A percentile compares a stretch with the other conserved stretches of the same genome.
Evolutionary conservation across 2,113 vertebrate species (phyloP).

Genomic region (Cathartes aura): DNA sequence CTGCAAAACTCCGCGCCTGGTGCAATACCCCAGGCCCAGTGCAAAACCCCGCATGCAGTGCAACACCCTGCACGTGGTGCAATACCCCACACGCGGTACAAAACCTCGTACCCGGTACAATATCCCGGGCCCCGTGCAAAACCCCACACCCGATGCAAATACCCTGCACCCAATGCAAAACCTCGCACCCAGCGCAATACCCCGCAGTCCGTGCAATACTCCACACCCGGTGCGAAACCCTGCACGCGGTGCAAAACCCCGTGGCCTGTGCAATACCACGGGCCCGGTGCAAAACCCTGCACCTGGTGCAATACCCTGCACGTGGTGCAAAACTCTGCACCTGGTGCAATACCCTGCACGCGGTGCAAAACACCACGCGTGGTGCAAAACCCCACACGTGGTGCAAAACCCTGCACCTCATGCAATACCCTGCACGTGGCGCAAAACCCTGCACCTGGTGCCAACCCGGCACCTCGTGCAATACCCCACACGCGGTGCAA

Average conservation of each 20-base stretch:
- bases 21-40: background rate
- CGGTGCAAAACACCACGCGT: no score
- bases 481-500: rapidly evolving
- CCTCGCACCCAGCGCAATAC: rapidly evolving
- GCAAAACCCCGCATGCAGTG: background rate
- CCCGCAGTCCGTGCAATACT: rapidly evolving
- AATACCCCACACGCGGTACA: background rate
- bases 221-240: rapidly evolving
- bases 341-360: no score
- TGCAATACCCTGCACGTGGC: no score
- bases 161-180: no score
- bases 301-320: no score
- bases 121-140: background rate
- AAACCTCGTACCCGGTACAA: background rate
- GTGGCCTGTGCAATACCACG: rapidly evolving
- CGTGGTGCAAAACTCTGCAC: no score
- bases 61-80: background rate
- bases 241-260: rapidly evolving
- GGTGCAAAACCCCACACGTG: rapidly evolving
- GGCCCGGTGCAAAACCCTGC: rapidly evolving
- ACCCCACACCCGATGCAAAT: background rate
- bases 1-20: no score
- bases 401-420: no score
- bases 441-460: background rate
- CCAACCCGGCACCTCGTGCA: rapidly evolving